Evolutionary conservation across 23 tunicate genomes (phyloP).

Genomic region (Oikopleura dioica): DNA sequence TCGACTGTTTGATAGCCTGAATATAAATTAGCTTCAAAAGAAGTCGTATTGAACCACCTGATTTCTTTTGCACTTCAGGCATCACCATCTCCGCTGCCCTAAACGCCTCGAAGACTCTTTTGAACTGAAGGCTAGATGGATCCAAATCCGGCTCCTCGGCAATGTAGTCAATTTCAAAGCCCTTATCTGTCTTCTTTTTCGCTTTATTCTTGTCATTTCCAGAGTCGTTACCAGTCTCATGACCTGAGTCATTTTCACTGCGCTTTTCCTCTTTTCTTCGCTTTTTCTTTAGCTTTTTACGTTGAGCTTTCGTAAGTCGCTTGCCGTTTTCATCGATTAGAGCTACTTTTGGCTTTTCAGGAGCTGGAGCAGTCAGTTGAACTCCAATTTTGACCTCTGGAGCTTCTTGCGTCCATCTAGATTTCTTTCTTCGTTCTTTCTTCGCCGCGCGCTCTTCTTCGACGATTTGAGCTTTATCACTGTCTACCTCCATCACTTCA

Average conservation of each 20-base stretch:
- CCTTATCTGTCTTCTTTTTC: neutral
- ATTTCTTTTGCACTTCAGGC: slow-evolving; percentile 21
- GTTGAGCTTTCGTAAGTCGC: slow-evolving; percentile 1
- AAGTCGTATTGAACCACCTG: neutral
- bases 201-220: neutral
- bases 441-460: neutral
- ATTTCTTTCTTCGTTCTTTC: neutral
- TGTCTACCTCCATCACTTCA: neutral
- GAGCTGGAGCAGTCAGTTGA: neutral
- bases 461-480: neutral
- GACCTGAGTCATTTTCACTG: neutral
- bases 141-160: slow-evolving; percentile 68
- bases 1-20: neutral
- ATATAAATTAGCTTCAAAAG: neutral
- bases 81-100: slow-evolving; percentile 24
- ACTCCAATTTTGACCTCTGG: slow-evolving; percentile 14
- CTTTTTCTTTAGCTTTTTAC: slow-evolving; percentile 16
- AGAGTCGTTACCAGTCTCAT: neutral
- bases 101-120: slow-evolving; percentile 78
- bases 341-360: neutral
- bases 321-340: neutral
- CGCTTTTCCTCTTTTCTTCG: neutral
- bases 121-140: slow-evolving; percentile 43
- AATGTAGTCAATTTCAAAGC: slow-evolving; percentile 29
- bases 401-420: neutral